Evolutionary conservation across 2,888 invertebrate species (phyloP).

Genomic region (Dynastes hyllus): DNA sequence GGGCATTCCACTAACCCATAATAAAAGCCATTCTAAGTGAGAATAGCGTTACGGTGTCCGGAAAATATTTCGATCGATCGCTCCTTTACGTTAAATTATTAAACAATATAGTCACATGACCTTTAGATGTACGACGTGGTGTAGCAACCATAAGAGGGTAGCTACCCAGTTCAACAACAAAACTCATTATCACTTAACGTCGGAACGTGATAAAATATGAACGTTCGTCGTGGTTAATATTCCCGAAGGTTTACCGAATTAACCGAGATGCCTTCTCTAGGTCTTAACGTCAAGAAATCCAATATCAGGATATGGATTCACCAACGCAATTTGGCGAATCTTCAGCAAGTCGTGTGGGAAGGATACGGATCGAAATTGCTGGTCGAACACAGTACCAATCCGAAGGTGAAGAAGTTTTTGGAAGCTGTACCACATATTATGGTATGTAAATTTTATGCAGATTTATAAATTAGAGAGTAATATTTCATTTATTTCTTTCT

Average conservation of each 20-base stretch:
- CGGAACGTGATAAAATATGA: constrained; percentile 43
- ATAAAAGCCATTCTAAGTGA: constrained; percentile 15
- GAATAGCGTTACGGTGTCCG: constrained; percentile 33
- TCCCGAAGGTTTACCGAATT: not conserved
- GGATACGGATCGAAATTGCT: constrained; percentile 90
- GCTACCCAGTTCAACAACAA: constrained; percentile 35
- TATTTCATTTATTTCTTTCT: too few relatives aligned
- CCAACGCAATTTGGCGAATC: constrained; percentile 88
- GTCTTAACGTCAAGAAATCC: constrained; percentile 81
- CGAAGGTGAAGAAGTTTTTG: constrained; percentile 87
- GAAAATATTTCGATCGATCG: constrained; percentile 47
- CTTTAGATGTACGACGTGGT: constrained; percentile 57
- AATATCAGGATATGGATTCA: constrained; percentile 97
- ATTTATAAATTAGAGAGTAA: not conserved
- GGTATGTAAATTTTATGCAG: constrained; percentile 74
- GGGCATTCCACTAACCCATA: not conserved
- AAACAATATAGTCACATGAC: constrained; percentile 66
- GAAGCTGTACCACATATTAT: constrained; percentile 96
- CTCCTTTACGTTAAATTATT: constrained; percentile 65
- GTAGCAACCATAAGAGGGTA: constrained; percentile 43
- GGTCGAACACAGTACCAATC: constrained; percentile 89
- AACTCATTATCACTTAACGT: constrained; percentile 47
- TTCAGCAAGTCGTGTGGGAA: constrained; percentile 92
- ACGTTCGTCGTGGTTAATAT: not conserved
- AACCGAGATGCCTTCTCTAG: constrained; percentile 69